Base-by-base conservation (phyloP, 2,888 invertebrate species). In the Drosophila prolongata region DNA sequence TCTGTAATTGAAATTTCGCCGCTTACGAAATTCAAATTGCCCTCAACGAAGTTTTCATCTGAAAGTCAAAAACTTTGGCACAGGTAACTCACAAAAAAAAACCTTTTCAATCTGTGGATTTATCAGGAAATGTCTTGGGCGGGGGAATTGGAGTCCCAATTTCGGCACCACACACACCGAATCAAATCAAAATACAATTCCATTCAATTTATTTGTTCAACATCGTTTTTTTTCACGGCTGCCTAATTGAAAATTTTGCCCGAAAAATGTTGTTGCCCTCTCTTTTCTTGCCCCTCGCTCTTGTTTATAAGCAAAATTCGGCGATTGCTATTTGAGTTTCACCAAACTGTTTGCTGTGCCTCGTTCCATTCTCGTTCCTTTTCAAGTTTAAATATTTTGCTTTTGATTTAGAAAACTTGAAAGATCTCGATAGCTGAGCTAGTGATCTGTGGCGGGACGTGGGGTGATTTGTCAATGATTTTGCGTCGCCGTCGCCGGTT, bases 181-280 rank as follows among this genome's bases (percentile, higher is more conserved):
- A 84, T 79, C 76, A 76, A 79, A 86, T 84, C 73, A 87, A 83
- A 76, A 86, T 74, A 80, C 73, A 80, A 83, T 85, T 65, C 66
- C 68, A 80, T 77, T 72, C 79, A 79, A 79, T 76, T 80, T 79
- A 84, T 87, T 79, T 83, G 84, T 71, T 74, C 61, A 75, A 72
- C 71, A 75, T 72, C 71, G 74, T 43, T 35, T 14, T 42, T 24
- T 54, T 46, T 65, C 42, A 40, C 38, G 62, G 60, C 62, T 57
- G 80, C 72, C 70, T 79, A 80, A 83, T 84, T 87, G 84, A 81
- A 83, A 83, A 83, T 87, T 76, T 72, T 80, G 76, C 80, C 70
- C 68, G 81, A 86, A 79, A 83, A 84, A 76, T 79, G 73, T 59
- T 73, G 73, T 77, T 64, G 65, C 52, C 30, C 34, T 16, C 47